phyloP scores from a whole-genome alignment of 2,797 vertebrate genomes.

The Hipposideros larvatus region DNA sequence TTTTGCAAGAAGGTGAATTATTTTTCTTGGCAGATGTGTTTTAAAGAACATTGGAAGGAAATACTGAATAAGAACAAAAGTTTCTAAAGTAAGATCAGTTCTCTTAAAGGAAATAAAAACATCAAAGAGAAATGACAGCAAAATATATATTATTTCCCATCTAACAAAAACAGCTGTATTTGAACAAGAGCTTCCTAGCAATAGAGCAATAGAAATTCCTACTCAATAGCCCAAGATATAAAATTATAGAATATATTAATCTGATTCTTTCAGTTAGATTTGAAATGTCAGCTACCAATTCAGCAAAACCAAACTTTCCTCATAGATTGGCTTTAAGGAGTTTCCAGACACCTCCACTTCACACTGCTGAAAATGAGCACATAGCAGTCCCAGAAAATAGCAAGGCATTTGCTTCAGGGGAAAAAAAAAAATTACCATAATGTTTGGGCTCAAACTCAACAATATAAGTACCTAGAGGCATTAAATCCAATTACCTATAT shows the following conservation, averaged over 20 bases:
- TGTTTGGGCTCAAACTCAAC: slow-evolving; percentile 60
- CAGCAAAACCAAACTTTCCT: slow-evolving; percentile 53
- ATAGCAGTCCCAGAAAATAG: slow-evolving; percentile 66
- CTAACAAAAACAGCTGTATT: background rate
- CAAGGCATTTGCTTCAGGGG: slow-evolving; percentile 62
- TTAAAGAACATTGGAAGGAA: slow-evolving; percentile 74
- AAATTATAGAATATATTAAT: slow-evolving; percentile 39
- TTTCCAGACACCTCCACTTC: slow-evolving; percentile 59
- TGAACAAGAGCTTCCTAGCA: slow-evolving; percentile 24
- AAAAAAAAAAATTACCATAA: slow-evolving; percentile 57
- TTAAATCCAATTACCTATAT: slow-evolving; percentile 65
- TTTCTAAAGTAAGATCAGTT: slow-evolving; percentile 55
- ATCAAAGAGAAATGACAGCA: slow-evolving; percentile 61
- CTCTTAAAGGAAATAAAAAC: slow-evolving; percentile 57
- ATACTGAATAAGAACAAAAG: slow-evolving; percentile 70
- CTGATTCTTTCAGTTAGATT: slow-evolving; percentile 25
- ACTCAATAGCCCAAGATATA: background rate
- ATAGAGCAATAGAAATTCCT: slow-evolving; percentile 29
- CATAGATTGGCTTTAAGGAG: slow-evolving; percentile 1
- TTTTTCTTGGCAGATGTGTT: slow-evolving; percentile 73
- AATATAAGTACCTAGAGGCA: slow-evolving; percentile 58
- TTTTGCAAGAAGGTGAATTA: slow-evolving; percentile 82
- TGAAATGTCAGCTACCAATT: slow-evolving; percentile 66
- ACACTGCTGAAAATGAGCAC: slow-evolving; percentile 68
- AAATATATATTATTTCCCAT: slow-evolving; percentile 46